A percentile compares a stretch with the other conserved stretches of the same genome.
Conservation (phyloP, 2,888 invertebrate species). For the Panzeria rudis region DNA sequence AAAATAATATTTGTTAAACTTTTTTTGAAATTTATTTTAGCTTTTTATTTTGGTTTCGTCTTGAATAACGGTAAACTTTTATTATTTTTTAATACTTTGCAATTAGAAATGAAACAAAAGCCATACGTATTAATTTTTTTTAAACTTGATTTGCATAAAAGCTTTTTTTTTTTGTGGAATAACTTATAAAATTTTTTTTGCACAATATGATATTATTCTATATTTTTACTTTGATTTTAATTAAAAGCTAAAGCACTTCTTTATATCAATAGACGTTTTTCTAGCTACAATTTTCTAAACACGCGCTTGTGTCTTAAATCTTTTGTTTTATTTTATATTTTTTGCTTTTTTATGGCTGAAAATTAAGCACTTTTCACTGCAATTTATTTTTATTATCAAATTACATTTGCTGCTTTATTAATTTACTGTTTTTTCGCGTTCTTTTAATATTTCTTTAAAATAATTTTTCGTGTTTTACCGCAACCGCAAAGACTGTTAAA, state of each 20-base stretch:
- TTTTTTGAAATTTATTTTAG: conserved; percentile 19
- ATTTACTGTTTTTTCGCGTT: conserved; percentile 36
- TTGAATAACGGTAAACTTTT: conserved; percentile 57
- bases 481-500: conserved; percentile 71
- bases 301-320: conserved; percentile 61
- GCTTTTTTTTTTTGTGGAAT: not conserved
- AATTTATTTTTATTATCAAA: conserved; percentile 19
- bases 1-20: conserved; percentile 14
- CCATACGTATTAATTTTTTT: not conserved
- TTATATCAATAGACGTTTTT: no score
- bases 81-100: conserved; percentile 53
- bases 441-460: conserved; percentile 43
- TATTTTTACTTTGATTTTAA: not conserved
- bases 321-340: conserved; percentile 50
- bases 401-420: conserved; percentile 17
- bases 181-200: not conserved
- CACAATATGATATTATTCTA: not conserved
- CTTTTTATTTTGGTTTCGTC: conserved; percentile 9
- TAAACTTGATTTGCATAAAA: conserved; percentile 3
- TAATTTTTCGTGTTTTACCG: conserved; percentile 57
- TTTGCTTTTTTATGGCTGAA: conserved; percentile 25
- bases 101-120: conserved; percentile 10
- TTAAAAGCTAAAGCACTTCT: conserved; percentile 5
- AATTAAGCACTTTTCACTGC: not conserved
- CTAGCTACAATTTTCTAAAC: not conserved